Conservation (phyloP, 2,113 vertebrate species). For the Fulmarus glacialis region DNA sequence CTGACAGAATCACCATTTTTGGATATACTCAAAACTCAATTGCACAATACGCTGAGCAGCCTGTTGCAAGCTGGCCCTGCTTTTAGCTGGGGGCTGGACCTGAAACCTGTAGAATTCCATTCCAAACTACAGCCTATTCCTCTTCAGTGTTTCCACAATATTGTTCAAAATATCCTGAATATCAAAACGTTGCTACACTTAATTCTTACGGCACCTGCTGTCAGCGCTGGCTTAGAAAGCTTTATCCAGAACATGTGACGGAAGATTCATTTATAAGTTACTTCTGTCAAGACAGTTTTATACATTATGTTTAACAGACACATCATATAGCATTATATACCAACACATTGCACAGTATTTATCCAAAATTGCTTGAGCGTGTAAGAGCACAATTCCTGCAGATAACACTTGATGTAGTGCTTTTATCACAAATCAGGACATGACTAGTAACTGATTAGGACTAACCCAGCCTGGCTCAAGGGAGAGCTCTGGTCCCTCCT, state of each 20-base stretch:
- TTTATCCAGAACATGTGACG: accelerated
- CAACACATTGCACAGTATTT: accelerated
- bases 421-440: neutral
- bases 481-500: neutral
- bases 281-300: neutral
- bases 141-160: neutral
- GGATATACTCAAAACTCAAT: neutral
- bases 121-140: neutral
- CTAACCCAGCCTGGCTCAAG: neutral
- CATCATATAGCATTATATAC: accelerated
- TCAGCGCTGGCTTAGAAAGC: neutral
- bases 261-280: neutral
- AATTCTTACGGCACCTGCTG: neutral
- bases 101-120: neutral
- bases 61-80: neutral
- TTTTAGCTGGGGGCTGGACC: neutral
- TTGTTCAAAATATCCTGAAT: accelerated
- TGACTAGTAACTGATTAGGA: accelerated
- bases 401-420: accelerated
- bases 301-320: accelerated
- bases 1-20: neutral
- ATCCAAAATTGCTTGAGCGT: accelerated
- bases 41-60: neutral
- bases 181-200: neutral
- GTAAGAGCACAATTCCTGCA: neutral